These are phyloP conservation scores for Bombyx mandarina DNA, from an alignment of 1,140 invertebrate genomes.

Conservation along the genomic window DNA sequence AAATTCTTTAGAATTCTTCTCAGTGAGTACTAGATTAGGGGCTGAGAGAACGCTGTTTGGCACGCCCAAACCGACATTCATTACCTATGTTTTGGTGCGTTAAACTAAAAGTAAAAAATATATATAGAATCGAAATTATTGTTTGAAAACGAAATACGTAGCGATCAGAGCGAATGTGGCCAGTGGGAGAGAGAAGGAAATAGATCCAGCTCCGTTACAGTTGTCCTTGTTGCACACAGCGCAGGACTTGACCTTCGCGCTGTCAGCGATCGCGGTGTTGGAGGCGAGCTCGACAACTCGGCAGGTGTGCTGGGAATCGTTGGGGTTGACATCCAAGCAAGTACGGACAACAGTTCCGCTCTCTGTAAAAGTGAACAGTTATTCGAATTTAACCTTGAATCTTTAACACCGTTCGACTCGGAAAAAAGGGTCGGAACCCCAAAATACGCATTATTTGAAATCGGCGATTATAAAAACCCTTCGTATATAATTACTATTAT, in stretches of 20 bases:
- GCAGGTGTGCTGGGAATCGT: slow-evolving; percentile 51
- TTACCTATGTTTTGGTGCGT: neutral
- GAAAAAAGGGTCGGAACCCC: too few species aligned
- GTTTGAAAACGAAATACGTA: slow-evolving; percentile 44
- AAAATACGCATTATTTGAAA: too few species aligned
- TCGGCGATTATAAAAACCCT: too few species aligned
- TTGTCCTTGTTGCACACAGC: slow-evolving; percentile 63
- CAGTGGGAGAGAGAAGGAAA: slow-evolving; percentile 51
- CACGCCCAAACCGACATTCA: neutral
- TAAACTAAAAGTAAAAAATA: slow-evolving; percentile 2
- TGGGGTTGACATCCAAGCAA: slow-evolving; percentile 50
- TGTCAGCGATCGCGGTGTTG: slow-evolving; percentile 4
- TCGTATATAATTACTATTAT: too few species aligned
- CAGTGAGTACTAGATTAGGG: too few species aligned
- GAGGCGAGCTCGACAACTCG: slow-evolving; percentile 29
- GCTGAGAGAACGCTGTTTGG: neutral
- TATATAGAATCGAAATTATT: slow-evolving; percentile 26
- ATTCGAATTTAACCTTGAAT: too few species aligned
- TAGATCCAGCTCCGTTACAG: slow-evolving; percentile 71
- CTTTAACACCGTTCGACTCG: too few species aligned
- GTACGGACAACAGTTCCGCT: slow-evolving; percentile 47
- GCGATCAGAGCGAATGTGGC: slow-evolving; percentile 42
- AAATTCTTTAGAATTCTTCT: too few species aligned
- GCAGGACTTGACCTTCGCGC: slow-evolving; percentile 49
- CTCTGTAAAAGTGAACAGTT: slow-evolving; percentile 23